Percentiles rank a stretch among this genome's conserved stretches.
phyloP scores from a whole-genome alignment of 1,140 invertebrate genomes.

The Laodelphax striatellus region DNA sequence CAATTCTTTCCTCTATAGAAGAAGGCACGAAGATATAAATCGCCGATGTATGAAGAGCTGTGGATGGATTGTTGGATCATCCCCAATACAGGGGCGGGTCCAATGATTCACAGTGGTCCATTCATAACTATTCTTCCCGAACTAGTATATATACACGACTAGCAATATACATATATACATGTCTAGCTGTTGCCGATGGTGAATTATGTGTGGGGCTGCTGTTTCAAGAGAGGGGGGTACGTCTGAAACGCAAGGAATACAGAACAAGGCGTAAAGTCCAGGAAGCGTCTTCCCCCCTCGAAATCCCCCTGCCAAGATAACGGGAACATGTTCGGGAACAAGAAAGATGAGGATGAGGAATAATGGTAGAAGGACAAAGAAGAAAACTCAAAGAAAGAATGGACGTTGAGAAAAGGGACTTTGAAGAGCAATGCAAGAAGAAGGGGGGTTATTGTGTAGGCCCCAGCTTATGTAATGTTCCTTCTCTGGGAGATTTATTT shows the following conservation, averaged over 20 bases:
- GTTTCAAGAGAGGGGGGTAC: not conserved
- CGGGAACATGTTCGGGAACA: no score
- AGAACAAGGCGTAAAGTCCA: not conserved
- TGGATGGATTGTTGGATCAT: not conserved
- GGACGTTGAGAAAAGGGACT: not conserved
- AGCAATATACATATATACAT: not conserved
- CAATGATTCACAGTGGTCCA: not conserved
- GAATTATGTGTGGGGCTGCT: not conserved
- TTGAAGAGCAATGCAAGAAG: not conserved
- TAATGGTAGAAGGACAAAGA: not conserved
- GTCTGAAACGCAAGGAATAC: not conserved
- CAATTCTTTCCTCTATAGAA: no score
- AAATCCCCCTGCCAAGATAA: no score
- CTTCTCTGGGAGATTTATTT: not conserved
- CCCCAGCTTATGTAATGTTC: conserved; percentile 1
- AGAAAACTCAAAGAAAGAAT: not conserved
- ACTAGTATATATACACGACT: not conserved
- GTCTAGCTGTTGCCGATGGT: not conserved
- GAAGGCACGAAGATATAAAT: no score
- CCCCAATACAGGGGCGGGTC: not conserved
- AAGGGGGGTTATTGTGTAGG: not conserved
- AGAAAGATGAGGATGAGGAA: no score
- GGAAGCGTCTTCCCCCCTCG: no score
- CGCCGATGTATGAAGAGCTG: not conserved
- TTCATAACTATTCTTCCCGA: not conserved